These are phyloP conservation scores for Liasis olivaceus DNA, from an alignment of 2,797 vertebrate genomes.

Conservation along the genomic window DNA sequence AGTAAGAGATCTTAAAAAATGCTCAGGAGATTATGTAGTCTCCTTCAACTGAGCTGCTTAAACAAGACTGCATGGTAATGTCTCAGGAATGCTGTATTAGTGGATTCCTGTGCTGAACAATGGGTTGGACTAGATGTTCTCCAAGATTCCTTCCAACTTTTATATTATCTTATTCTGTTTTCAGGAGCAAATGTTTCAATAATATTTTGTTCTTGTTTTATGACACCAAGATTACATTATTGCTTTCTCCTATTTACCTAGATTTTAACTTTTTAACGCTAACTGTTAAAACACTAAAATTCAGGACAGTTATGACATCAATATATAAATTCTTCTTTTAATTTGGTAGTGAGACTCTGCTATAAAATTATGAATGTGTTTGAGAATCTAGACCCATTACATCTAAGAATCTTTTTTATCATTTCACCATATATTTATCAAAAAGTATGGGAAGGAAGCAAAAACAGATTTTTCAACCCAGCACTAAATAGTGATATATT, in stretches of 20 bases:
- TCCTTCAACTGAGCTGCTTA: neutral
- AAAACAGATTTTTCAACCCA: neutral
- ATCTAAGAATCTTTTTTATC: neutral
- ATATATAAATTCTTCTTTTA: neutral
- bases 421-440: neutral
- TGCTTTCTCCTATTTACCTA: neutral
- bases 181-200: neutral
- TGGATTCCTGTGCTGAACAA: neutral
- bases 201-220: neutral
- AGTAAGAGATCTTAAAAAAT: neutral
- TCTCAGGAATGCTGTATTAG: neutral
- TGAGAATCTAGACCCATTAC: neutral
- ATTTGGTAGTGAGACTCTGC: too few relatives aligned
- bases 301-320: neutral
- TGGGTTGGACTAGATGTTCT: neutral
- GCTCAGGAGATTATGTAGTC: neutral
- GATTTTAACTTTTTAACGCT: neutral
- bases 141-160: neutral
- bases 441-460: neutral
- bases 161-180: neutral
- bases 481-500: neutral
- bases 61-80: neutral
- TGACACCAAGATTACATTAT: neutral
- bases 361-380: neutral
- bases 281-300: neutral